Evolutionary conservation across 2,888 invertebrate species (phyloP), one percentile per base, ranked within the genome.

Genomic region (Helicoverpa assulta): DNA sequence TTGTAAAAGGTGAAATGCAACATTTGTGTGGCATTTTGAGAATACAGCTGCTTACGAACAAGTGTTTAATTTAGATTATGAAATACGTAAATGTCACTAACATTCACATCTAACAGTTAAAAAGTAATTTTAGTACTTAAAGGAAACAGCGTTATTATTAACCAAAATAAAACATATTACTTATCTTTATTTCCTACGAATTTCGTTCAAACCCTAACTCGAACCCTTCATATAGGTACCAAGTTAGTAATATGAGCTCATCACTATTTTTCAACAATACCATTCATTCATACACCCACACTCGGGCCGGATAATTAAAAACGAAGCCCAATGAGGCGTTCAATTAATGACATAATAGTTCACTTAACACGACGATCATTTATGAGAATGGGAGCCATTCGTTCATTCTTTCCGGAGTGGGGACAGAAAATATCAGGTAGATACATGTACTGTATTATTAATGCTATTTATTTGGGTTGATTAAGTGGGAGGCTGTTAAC

Each of bases 291-390:
- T 59, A 62, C 73, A 52, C 61, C 60, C 78, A 78, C 78, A 75
- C 73, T 75, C 61, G 52, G 47, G 61, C 78, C 75, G 75, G 75
- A 75, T 75, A 75, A 75, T 75, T 75, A 75, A 78, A 26, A 78
- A 75, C 47, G 75, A 72, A 52, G 72, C 75, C 58, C 75, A 75
- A 78, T 75, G 75, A 78, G 75, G 65, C 75, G 78, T 78, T 75
- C 75, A 78, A 75, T 75, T 78, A 75, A 75, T 78, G 73, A 73
- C 75, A 73, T 75, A 73, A 75, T 75, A 73, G 75, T 78, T 78
- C 75, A 75, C 78, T 78, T 73, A 75, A 73, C 75, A 72, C 73
- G 54, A 19, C 73, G 61, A 78, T 75, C 57, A 75, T 73, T 78
- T 62, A 75, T 71, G 75, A 66, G 65, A 76, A 70, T 60, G 63